Base-by-base conservation (phyloP, 2,113 vertebrate genomes). In the cattle (Bos taurus) region DNA sequence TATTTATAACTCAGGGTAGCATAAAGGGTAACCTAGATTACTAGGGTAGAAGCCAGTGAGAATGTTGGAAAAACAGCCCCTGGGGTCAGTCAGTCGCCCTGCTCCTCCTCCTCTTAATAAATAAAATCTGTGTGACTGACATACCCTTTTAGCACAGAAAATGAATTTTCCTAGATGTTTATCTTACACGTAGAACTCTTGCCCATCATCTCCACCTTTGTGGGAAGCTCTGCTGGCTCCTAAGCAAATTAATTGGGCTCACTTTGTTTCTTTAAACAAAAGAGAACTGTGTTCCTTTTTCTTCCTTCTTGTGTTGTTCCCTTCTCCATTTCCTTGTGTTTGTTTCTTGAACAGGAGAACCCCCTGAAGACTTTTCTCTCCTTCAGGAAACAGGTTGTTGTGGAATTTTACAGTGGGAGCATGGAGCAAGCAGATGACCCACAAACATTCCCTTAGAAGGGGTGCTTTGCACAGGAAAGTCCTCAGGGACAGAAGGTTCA, bases 1-100 rank as follows among this genome's bases (percentile, higher is more conserved):
- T 98, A 96, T 97, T 98, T 98, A 95, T 97, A 95, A 92, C 93
- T 77, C 48, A 80, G 92, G 89, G 90, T 96, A 96, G 80, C 93
- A 64, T 85, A 95, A 98, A 97, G 97, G 64, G 81, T 92, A 98
- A 95, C 89, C 80, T 96, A 94, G 71, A 96, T 96, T 94, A 95
- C 60, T 23, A 90, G 83, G 52, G 83, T 74, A 78, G 77, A 92
- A 93, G 33, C 80, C 94, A 93, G 85, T 94, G 67, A 97, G 88
- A 95, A 90, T 95, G 92, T 56, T 93, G 74, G 93, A 96, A 98
- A 97, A 98, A 97, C 90, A 98, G 84, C 87, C n/a, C n/a, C 60
- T 64, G 60, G 89, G 26, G 21, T 80, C 23, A 85, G 30, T 80
- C 2, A n/a, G 15, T 85, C 54, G 78, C 13, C 54, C 19, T 48